phyloP scores from a whole-genome alignment of 2,797 vertebrate genomes.

The Harpagifer antarcticus region DNA sequence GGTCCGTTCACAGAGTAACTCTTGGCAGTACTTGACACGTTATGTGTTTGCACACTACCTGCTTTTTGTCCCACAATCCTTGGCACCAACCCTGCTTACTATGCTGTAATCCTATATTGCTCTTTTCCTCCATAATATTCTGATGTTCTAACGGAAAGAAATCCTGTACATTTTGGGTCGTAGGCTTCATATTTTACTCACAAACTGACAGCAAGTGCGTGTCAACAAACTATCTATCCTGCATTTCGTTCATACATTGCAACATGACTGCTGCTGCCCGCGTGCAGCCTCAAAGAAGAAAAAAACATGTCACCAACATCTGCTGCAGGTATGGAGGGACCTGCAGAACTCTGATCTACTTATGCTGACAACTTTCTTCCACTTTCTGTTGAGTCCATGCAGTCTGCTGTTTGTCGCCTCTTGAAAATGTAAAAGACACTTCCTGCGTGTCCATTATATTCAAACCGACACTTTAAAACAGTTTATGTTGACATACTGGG shows the following conservation, averaged over 20 bases:
- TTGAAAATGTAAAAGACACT: neutral
- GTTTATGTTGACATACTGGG: neutral
- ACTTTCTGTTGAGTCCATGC: slow-evolving; percentile 12
- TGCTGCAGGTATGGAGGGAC: slow-evolving; percentile 34
- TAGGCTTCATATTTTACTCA: neutral
- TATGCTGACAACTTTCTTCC: slow-evolving; percentile 9
- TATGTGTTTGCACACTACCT: neutral
- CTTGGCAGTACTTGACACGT: neutral
- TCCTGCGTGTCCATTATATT: neutral
- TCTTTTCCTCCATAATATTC: neutral
- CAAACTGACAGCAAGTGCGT: neutral
- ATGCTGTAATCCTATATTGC: neutral
- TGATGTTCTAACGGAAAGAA: neutral
- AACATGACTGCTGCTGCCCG: neutral
- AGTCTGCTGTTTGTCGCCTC: neutral
- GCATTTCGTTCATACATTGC: slow-evolving; percentile 18
- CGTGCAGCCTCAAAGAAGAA: slow-evolving; percentile 16
- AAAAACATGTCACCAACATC: slow-evolving; percentile 24
- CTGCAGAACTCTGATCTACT: slow-evolving; percentile 15
- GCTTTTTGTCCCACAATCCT: neutral
- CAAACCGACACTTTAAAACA: neutral
- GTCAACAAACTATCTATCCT: neutral
- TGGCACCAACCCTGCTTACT: neutral
- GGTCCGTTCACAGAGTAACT: neutral
- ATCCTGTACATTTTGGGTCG: neutral